Conservation (phyloP, 2,113 vertebrate species). For the Nothoprocta perdicaria region DNA sequence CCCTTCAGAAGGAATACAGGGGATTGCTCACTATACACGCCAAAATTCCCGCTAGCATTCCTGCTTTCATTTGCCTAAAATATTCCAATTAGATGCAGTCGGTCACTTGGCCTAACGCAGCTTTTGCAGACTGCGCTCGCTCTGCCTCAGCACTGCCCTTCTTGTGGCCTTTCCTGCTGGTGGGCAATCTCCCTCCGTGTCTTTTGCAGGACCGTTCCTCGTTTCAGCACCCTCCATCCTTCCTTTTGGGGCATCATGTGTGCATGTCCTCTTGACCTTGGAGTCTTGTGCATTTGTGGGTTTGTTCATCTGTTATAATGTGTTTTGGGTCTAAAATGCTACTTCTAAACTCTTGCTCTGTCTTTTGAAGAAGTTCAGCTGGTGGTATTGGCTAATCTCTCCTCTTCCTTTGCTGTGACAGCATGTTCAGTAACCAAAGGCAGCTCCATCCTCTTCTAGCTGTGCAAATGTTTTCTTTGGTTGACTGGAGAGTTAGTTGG, state of each 20-base stretch:
- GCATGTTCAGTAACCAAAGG: background rate
- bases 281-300: background rate
- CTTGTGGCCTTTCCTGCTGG: background rate
- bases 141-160: background rate
- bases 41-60: background rate
- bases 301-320: background rate
- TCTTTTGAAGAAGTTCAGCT: background rate
- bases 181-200: conserved; percentile 24
- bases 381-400: background rate
- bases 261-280: background rate
- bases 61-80: conserved; percentile 41
- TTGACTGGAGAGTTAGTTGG: background rate
- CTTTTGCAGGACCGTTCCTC: conserved; percentile 1
- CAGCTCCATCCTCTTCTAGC: background rate
- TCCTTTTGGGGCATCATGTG: background rate
- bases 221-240: conserved; percentile 9
- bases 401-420: background rate
- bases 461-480: background rate
- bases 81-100: background rate
- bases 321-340: background rate
- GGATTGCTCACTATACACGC: background rate
- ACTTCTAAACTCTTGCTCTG: background rate
- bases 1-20: background rate
- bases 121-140: conserved; percentile 12
- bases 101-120: background rate